phyloP scores from a whole-genome alignment of 1,140 invertebrate species.

The Laupala kohalensis region DNA sequence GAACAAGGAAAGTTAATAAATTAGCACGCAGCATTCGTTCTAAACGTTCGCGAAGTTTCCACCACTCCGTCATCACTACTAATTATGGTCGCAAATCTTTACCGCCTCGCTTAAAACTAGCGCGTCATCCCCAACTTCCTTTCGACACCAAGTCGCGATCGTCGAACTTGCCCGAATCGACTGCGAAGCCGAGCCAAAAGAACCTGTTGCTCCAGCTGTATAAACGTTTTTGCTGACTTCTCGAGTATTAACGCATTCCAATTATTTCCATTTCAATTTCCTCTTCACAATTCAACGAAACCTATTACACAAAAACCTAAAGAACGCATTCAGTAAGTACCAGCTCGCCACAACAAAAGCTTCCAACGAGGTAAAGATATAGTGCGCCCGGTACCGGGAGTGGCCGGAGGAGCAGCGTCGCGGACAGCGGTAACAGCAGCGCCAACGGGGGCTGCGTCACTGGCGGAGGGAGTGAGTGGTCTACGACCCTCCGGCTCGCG shows the following conservation, averaged over 20 bases:
- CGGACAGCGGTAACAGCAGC: too few relatives aligned
- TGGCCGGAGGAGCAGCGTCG: too few relatives aligned
- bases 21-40: too few relatives aligned
- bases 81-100: too few relatives aligned
- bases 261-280: not conserved
- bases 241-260: not conserved
- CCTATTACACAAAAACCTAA: not conserved
- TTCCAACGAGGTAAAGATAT: not conserved
- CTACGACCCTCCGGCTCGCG: too few relatives aligned
- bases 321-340: not conserved
- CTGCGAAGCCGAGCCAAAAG: too few relatives aligned
- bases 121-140: not conserved
- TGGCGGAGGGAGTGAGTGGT: too few relatives aligned
- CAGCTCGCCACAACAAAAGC: not conserved
- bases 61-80: too few relatives aligned
- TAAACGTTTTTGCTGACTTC: not conserved
- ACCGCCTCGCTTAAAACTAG: too few relatives aligned
- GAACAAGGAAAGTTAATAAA: too few relatives aligned
- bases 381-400: not conserved
- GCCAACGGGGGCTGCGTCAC: too few relatives aligned
- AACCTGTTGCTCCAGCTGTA: not conserved
- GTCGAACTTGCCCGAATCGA: not conserved
- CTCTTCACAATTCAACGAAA: not conserved
- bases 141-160: not conserved
- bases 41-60: too few relatives aligned